These are phyloP conservation scores for Gobius niger DNA, from an alignment of 2,113 vertebrate species.

Conservation along the genomic window DNA sequence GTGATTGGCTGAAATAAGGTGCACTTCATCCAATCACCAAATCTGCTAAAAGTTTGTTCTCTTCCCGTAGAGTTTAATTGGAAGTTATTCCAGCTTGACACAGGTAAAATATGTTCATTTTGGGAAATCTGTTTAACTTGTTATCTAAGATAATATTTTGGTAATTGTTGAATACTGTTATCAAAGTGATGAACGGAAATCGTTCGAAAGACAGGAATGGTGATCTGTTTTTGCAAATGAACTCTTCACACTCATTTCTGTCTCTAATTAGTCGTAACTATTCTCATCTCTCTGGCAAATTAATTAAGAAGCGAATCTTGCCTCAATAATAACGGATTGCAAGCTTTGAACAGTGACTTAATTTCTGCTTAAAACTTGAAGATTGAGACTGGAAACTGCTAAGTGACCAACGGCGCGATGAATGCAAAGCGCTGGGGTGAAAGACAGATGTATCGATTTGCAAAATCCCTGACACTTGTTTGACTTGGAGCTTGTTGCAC, in stretches of 20 bases:
- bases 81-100: no score
- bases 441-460: slow-evolving; percentile 4
- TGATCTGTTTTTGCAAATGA: slow-evolving; percentile 3
- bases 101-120: neutral
- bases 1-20: no score
- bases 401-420: neutral
- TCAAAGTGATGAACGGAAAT: neutral
- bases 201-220: neutral
- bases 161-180: no score
- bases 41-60: no score
- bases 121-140: neutral
- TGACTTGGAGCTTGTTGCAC: neutral
- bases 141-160: no score
- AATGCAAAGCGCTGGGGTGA: slow-evolving; percentile 2
- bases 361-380: neutral
- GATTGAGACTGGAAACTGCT: neutral
- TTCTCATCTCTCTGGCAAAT: neutral
- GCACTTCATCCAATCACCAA: no score
- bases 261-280: slow-evolving; percentile 3
- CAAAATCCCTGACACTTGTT: slow-evolving; percentile 10
- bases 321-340: neutral
- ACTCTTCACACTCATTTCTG: slow-evolving; percentile 5
- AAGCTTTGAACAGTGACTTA: neutral
- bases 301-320: slow-evolving; percentile 2
- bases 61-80: no score